These are phyloP conservation scores for Macrobrachium rosenbergii DNA, from an alignment of 1,140 invertebrate genomes.

Conservation along the genomic window DNA sequence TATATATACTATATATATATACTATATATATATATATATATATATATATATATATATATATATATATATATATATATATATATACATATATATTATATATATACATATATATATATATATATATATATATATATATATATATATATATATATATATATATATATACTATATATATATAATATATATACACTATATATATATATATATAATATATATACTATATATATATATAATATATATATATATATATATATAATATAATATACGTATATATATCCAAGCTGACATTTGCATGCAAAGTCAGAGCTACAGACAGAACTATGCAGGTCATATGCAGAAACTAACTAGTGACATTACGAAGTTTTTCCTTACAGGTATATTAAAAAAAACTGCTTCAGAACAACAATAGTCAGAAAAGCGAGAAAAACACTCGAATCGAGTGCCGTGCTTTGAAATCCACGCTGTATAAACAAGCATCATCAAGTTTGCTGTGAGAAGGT, in stretches of 20 bases:
- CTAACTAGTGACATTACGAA: not conserved
- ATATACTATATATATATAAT: too few species aligned
- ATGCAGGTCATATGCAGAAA: not conserved
- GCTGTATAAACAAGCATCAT: too few species aligned
- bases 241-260: not conserved
- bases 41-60: conserved; percentile 28
- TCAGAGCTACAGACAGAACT: not conserved
- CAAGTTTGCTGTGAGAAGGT: too few species aligned
- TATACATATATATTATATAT: conserved; percentile 36
- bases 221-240: not conserved
- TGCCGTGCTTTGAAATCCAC: too few species aligned
- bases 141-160: not conserved
- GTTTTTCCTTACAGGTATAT: too few species aligned
- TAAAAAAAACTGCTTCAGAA: too few species aligned
- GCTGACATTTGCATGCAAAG: not conserved
- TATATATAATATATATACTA: conserved; percentile 22
- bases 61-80: conserved; percentile 36
- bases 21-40: too few species aligned
- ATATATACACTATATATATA: not conserved
- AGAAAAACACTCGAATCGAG: too few species aligned
- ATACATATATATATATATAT: conserved; percentile 37
- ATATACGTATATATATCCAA: not conserved
- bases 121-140: not conserved
- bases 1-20: not conserved
- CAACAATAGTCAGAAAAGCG: too few species aligned